Base-by-base conservation (phyloP, 2,113 vertebrate species). In the Chrysemys picta region DNA sequence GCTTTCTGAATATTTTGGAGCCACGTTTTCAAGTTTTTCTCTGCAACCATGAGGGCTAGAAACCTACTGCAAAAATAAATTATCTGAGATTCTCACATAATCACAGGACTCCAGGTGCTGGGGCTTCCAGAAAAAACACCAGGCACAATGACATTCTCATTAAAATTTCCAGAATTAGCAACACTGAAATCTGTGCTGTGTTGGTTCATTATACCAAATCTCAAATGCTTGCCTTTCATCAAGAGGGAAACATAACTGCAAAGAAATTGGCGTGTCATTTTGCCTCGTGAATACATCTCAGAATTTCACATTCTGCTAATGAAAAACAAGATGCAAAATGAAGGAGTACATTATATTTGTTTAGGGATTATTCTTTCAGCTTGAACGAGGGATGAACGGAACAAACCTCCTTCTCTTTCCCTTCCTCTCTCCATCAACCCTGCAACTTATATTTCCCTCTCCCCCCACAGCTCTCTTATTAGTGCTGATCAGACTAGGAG, bases 1-100 rank as follows among this genome's bases (percentile, higher is more conserved):
- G 90, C 94, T 96, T 96, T 96, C 85, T 93, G 92, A 94, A 72
- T 85, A 94, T 91, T 95, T 97, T 95, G 95, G 93, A 94, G 96
- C 95, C 2, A 0, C 65, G 93, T 96, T 96, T 97, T 94, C 96
- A 96, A 94, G 90, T 95, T 96, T 8, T 88, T 92, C 93, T 95
- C 91, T 95, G 94, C 92, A 96, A 96, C 96, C 96, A 96, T 80
- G 91, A 97, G 91, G 90, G 85, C 89, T 25, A 10, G 95, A 97
- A 96, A 96, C 94, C 96, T 91, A 92, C 95, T 96, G 96, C 84
- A 89, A 94, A 93, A 97, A 93, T 27, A 13, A 76, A 47, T 45
- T 5, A 45, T 45, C 91, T 94, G 93, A 95, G 96, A 87, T 93
- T 96, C 93, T 97, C 96, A 92, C 94, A 95, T 93, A 96, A 96